Evolutionary conservation across 1,140 invertebrate genomes (phyloP).

Genomic region (Pogonognathellus flavescens): DNA sequence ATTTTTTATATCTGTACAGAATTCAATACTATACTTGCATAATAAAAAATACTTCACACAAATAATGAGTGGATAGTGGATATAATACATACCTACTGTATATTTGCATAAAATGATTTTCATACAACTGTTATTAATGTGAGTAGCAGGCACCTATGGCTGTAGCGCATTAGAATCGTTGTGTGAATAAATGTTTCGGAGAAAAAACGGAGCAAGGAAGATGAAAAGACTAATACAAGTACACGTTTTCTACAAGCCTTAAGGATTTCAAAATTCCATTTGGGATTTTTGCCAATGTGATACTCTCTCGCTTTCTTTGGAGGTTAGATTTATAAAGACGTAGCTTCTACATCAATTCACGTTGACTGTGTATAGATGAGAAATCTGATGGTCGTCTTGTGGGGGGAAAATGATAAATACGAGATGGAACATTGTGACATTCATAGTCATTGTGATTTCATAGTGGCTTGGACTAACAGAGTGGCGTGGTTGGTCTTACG

Average conservation of each 20-base stretch:
- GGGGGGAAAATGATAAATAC: constrained; percentile 38
- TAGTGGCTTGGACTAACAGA: not conserved
- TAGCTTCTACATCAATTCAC: not conserved
- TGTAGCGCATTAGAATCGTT: not conserved
- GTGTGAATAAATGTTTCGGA: too few relatives aligned
- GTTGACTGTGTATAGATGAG: not conserved
- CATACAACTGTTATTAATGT: too few relatives aligned
- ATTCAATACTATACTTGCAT: too few relatives aligned
- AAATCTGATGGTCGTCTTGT: constrained; percentile 27
- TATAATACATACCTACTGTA: too few relatives aligned
- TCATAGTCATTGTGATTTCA: constrained; percentile 21
- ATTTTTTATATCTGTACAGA: too few relatives aligned
- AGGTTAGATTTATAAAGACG: not conserved
- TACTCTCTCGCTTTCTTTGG: not conserved
- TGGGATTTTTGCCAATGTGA: constrained; percentile 24
- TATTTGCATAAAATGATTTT: too few relatives aligned
- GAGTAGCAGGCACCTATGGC: too few relatives aligned
- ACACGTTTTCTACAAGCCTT: not conserved
- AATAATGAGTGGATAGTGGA: too few relatives aligned
- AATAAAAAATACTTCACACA: too few relatives aligned
- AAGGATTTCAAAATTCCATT: constrained; percentile 16
- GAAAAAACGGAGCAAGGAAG: too few relatives aligned
- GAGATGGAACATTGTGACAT: constrained; percentile 14
- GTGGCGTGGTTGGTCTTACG: not conserved
- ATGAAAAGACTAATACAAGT: too few relatives aligned